phyloP scores from a whole-genome alignment of 2,113 vertebrate genomes.

The Rhynchomys soricoides region DNA sequence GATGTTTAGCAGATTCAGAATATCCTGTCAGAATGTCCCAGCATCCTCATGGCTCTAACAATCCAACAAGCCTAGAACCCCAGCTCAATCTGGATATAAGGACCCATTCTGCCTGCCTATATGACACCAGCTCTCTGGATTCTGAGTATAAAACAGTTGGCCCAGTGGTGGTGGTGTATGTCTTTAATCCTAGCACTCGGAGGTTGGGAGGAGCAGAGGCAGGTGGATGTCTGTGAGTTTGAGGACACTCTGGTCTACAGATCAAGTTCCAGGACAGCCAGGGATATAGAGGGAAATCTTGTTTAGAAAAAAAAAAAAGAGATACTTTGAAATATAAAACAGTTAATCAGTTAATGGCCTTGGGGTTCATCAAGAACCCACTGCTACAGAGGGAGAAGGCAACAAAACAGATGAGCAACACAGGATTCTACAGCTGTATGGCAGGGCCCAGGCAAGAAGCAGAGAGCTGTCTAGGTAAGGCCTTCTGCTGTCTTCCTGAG shows the following conservation, averaged over 20 bases:
- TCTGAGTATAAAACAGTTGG: constrained; percentile 2
- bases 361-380: neutral
- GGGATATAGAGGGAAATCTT: neutral
- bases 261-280: neutral
- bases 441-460: neutral
- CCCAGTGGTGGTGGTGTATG: neutral
- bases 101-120: neutral
- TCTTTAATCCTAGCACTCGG: neutral
- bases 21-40: neutral
- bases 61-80: neutral
- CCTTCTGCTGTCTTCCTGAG: neutral
- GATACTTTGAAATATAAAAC: neutral
- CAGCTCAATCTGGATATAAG: neutral
- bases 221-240: neutral
- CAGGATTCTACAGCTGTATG: neutral
- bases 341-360: neutral
- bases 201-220: neutral
- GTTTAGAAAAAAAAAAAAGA: neutral
- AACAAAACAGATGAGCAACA: neutral
- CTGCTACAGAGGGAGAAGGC: neutral
- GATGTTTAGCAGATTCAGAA: neutral
- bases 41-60: neutral
- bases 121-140: neutral
- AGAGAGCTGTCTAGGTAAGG: neutral
- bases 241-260: neutral